phyloP scores from a whole-genome alignment of 2,888 invertebrate genomes.

The Ashinkailepas kermadecensis region DNA sequence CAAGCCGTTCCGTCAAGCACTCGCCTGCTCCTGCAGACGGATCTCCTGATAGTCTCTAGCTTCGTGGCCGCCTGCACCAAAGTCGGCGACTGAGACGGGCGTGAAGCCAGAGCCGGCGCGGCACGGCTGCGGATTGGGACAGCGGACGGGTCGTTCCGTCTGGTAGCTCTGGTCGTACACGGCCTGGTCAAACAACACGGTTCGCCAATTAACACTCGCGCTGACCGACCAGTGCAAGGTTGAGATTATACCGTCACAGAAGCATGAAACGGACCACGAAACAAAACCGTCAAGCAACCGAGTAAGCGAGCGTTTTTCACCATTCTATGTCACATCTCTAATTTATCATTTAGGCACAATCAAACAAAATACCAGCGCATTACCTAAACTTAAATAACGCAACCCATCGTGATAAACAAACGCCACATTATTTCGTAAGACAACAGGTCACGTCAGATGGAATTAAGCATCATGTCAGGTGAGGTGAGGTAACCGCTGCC shows the following conservation, averaged over 20 bases:
- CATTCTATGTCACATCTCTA: too few relatives aligned
- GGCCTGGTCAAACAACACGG: slow-evolving; percentile 41
- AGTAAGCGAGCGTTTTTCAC: too few relatives aligned
- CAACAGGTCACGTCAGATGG: slow-evolving; percentile 26
- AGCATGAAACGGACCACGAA: too few relatives aligned
- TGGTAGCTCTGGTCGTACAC: slow-evolving; percentile 59
- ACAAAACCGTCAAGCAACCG: too few relatives aligned
- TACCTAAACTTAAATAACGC: too few relatives aligned
- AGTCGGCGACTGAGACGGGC: slow-evolving; percentile 42
- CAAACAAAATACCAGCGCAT: too few relatives aligned
- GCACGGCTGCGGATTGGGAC: slow-evolving; percentile 49
- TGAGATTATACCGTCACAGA: too few relatives aligned
- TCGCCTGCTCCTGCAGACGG: slow-evolving; percentile 56
- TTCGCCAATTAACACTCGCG: too few relatives aligned
- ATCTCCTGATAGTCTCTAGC: slow-evolving; percentile 79
- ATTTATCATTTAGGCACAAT: too few relatives aligned
- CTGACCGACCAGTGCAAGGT: too few relatives aligned
- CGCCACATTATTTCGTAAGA: too few relatives aligned
- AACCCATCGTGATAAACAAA: too few relatives aligned
- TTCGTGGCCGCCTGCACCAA: slow-evolving; percentile 51
- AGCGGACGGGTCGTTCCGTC: slow-evolving; percentile 49
- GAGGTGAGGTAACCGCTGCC: slow-evolving; percentile 25
- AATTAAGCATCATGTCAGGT: slow-evolving; percentile 24
- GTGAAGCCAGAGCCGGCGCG: slow-evolving; percentile 52
- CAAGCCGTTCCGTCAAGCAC: background rate